Percentiles rank a stretch among this genome's conserved stretches.
These are phyloP conservation scores for Drosophila lacicola DNA, from an alignment of 2,888 invertebrate genomes.

Conservation along the genomic window DNA sequence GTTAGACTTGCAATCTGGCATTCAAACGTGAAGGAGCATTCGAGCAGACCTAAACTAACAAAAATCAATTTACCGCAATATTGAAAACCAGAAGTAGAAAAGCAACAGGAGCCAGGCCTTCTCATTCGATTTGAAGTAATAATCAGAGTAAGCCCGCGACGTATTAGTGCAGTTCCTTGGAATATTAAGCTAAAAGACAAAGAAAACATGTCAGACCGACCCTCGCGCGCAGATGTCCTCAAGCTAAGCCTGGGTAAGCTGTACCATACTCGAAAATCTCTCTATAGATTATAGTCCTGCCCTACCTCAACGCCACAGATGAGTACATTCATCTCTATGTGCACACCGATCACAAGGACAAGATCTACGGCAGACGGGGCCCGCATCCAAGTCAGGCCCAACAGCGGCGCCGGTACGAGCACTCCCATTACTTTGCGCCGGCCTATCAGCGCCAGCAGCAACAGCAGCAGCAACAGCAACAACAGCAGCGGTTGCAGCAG, in stretches of 20 bases:
- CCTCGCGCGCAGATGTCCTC: background rate
- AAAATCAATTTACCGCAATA: too few species aligned
- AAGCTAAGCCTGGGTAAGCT: conserved; percentile 19
- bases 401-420: background rate
- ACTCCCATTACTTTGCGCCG: conserved; percentile 12
- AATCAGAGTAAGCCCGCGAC: too few species aligned
- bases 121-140: too few species aligned
- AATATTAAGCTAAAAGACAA: background rate
- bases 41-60: background rate
- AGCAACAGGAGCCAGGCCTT: too few species aligned
- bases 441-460: conserved; percentile 6
- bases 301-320: background rate
- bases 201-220: conserved; percentile 4
- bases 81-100: too few species aligned
- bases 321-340: conserved; percentile 6
- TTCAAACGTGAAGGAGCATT: background rate
- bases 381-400: background rate
- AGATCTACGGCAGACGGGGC: background rate
- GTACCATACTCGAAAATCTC: background rate
- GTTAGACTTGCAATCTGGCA: background rate
- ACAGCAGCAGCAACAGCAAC: background rate
- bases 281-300: background rate
- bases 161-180: background rate
- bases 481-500: background rate
- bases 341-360: background rate